Evolutionary conservation across 1,140 invertebrate species (phyloP), one percentile per base, ranked within the genome.

Genomic region (Idris sp.): DNA sequence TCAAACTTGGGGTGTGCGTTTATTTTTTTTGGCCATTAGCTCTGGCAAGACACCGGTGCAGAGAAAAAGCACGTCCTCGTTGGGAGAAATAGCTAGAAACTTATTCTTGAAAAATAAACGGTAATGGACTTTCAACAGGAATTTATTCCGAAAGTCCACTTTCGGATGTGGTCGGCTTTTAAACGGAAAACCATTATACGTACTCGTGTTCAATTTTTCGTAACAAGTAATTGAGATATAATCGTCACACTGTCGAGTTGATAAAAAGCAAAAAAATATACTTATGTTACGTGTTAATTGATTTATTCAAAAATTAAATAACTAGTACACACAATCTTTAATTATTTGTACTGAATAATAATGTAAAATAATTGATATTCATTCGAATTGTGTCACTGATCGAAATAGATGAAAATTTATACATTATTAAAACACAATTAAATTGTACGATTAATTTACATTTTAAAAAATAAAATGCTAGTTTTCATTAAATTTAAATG

Each of bases 21-120:
- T 64, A 65, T 65, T 73, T 73, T 54, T 65, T 59, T 28, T 59
- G 14, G 46, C 54, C 46, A 73, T 73, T 73, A 73, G 41, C 69
- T 48, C 26, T 14, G 13, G 19, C 38, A 59, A 65, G 54, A 73
- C 46, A 59, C 35, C 18, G 48, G 18, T 46, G 19, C 8, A 5
- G 14, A 26, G 64, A 38, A 58, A 59, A 64, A 58, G 61, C 61
- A 54, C 15, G 38, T 61, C 31, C 14, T 46, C 28, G 13, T 54
- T 59, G 44, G 53, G 38, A n/a, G n/a, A 65, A 73, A 65, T 46
- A 48, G 59, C 53, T 26, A 51, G 51, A 36, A 72, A 54, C 48
- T 54, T 71, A 56, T 64, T 58, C 51, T 35, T 19, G 51, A 62
- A 64, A 65, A 64, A 64, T 64, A 65, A 65, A 65, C 69, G 69